phyloP scores from a whole-genome alignment of 1,140 invertebrate genomes.

The Neodiprion virginianus region DNA sequence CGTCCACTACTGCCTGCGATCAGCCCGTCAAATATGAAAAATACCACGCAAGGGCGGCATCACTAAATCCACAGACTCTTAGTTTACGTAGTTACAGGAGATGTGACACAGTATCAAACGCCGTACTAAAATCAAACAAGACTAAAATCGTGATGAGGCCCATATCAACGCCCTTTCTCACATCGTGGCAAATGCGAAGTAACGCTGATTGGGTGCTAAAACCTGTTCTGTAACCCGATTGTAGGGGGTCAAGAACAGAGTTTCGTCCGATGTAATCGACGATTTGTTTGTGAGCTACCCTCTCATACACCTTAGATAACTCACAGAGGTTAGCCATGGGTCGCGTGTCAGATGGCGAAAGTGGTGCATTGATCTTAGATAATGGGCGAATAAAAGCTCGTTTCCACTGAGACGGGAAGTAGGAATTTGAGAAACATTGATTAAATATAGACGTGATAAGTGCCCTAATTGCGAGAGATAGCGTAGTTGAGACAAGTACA shows the following conservation, averaged over 20 bases:
- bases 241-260: background rate
- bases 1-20: background rate
- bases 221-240: background rate
- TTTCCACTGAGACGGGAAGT: background rate
- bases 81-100: background rate
- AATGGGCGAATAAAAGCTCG: background rate
- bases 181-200: background rate
- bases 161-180: background rate
- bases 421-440: background rate
- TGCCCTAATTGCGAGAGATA: background rate
- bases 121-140: background rate
- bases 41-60: background rate
- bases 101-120: background rate
- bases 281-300: background rate
- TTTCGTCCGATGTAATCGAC: background rate
- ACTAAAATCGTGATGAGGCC: background rate
- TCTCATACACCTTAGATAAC: background rate
- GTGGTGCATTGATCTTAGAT: background rate
- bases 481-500: background rate
- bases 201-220: background rate
- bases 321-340: too few relatives aligned
- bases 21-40: background rate
- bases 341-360: too few relatives aligned
- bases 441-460: background rate
- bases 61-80: background rate